Evolutionary conservation across 2,797 vertebrate species (phyloP), one percentile per base, ranked within the genome.

Genomic region (Etheostoma nigrum): DNA sequence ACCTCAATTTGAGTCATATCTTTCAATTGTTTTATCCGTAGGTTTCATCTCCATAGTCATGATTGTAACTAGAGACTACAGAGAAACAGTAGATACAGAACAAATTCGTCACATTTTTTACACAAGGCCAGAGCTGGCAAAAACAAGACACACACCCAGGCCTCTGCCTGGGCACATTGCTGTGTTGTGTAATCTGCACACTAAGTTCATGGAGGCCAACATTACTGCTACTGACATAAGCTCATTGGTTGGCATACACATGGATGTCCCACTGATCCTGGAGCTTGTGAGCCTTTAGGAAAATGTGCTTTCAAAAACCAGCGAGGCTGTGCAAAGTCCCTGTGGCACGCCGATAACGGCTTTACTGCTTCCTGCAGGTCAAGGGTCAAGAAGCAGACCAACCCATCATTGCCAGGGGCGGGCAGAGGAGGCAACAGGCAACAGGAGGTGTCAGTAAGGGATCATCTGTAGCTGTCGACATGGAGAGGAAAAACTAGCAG

Each of bases 321-420:
- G 77, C 21, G 14, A 47, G 61, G 60, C 59, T 0, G 21, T 1
- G 8, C 10, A 16, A 25, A 81, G 65, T 79, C 76, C 57, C 72
- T 65, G 76, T 44, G 72, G 84, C 74, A 77, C 3, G 25, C 77
- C 16, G 86, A 88, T 91, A 89, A 87, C 42, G 11, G 67, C 79
- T 80, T 87, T 59, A 53, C 74, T 62, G 76, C 85, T 92, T 92
- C 86, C 90, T 90, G 86, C 42, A 30, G 85, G 88, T 91, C 91
- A 89, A 54, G 5, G 87, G 89, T 91, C 84, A 67, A 45, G 53
- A 59, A 74, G 69, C 87, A 71, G 85, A 65, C 60, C 36, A 16
- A 52, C 51, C 19, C 52, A 36, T 84, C 53, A 49, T 72, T 71
- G 82, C 48, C 14, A 54, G 62, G 52, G 61, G 33, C 0, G 12